phyloP scores from a whole-genome alignment of 2,888 invertebrate species.

The Epicampocera succincta region DNA sequence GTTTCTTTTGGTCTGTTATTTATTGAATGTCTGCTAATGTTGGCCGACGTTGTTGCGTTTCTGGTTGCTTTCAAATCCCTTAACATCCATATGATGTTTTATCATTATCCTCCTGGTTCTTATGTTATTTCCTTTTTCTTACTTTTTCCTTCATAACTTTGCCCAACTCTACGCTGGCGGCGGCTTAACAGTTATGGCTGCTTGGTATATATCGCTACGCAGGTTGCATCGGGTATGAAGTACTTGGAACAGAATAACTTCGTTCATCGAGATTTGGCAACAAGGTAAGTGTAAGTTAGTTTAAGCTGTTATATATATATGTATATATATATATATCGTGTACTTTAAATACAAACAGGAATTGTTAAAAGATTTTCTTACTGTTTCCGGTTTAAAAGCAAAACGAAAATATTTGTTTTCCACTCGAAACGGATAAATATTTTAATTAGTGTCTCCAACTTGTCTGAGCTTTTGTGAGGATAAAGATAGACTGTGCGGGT shows the following conservation, averaged over 20 bases:
- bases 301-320: background rate
- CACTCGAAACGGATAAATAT: too few relatives aligned
- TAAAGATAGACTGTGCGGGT: too few relatives aligned
- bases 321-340: background rate
- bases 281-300: constrained; percentile 84
- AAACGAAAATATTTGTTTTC: too few relatives aligned
- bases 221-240: constrained; percentile 95
- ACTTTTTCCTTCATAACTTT: background rate
- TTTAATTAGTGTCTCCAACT: background rate
- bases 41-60: constrained; percentile 47
- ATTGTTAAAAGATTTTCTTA: background rate
- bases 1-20: background rate
- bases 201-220: constrained; percentile 92
- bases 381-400: constrained; percentile 21
- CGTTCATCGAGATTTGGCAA: constrained; percentile 92
- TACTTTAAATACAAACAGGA: background rate
- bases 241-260: constrained; percentile 92
- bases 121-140: constrained; percentile 3
- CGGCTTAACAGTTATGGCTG: constrained; percentile 86
- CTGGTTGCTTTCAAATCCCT: constrained; percentile 47
- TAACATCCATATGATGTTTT: constrained; percentile 63
- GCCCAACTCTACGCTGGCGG: background rate
- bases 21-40: constrained; percentile 46
- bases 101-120: constrained; percentile 59
- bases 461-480: background rate